A percentile compares a stretch with the other conserved stretches of the same genome.
Evolutionary conservation across 2,113 vertebrate genomes (phyloP).

Genomic region (Neogale vison): DNA sequence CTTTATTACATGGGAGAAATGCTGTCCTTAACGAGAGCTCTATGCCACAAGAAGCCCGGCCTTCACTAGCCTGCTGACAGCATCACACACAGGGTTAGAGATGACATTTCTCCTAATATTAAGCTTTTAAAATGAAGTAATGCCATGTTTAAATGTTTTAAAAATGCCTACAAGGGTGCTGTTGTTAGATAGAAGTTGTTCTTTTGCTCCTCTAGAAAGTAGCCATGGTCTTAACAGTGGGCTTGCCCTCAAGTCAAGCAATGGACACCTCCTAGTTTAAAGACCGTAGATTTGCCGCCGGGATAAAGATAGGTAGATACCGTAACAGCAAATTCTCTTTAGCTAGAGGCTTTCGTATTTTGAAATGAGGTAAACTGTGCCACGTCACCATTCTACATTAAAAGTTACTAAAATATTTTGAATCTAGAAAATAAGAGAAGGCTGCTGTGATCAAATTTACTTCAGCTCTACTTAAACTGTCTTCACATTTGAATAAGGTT

Average conservation of each 20-base stretch:
- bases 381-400: neutral
- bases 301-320: neutral
- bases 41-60: neutral
- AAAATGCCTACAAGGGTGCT: neutral
- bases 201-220: neutral
- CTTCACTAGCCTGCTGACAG: neutral
- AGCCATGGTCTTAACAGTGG: too few relatives aligned
- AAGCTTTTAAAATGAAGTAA: neutral
- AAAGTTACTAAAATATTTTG: slow-evolving; percentile 24
- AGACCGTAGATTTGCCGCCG: neutral
- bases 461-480: neutral
- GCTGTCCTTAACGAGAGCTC: neutral
- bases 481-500: neutral
- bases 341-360: neutral
- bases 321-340: neutral
- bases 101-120: neutral
- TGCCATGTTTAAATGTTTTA: neutral
- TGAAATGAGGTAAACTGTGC: slow-evolving; percentile 27
- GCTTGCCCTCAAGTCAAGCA: neutral
- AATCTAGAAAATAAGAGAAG: slow-evolving; percentile 25
- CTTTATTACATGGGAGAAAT: neutral
- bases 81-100: neutral
- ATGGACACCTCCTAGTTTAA: neutral
- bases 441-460: neutral
- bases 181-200: neutral